Evolutionary conservation across 2,113 vertebrate genomes (phyloP), one percentile per base, ranked within the genome.

Genomic region (Saguinus imperator): DNA sequence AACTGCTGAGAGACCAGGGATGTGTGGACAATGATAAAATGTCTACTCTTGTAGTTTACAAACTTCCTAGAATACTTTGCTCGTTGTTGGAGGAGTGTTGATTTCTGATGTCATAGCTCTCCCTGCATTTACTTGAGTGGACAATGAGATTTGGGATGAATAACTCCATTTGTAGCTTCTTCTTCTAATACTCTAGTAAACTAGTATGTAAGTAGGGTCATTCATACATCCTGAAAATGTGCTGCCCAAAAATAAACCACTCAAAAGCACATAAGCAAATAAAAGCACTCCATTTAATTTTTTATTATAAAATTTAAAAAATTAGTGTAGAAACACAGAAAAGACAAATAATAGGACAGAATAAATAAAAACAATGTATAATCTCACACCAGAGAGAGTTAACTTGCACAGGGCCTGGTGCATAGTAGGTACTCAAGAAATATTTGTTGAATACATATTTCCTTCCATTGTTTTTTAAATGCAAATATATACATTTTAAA

Each of bases 11-110:
- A 82, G n/a, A 61, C 18, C 37, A 72, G 58, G 25, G n/a, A 57
- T 72, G 77, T 2, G 66, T 94, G 75, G 57, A 48, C 61, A 70
- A 48, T 58, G 40, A 9, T 23, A 83, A 89, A 92, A 97, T 73
- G 32, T 72, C 86, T 87, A 25, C n/a, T 95, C 95, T 97, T 92
- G 87, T 95, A 95, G 93, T 95, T 96, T 96, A 85, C 82, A 95
- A 75, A 94, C 68, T 89, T 77, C 84, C 92, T 66, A 35, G 32
- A 94, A 88, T 55, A 93, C 48, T 58, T 91, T 18, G 40, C 57
- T 14, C 68, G 83, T 75, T 79, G 40, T 72, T 87, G 50, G 16
- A 85, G 23, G 45, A 96, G 40, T 82, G 55, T 45, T 83, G 68
- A 58, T 29, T 96, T 77, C 45, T 90, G 61, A 89, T 82, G 48